A percentile compares a stretch with the other conserved stretches of the same genome.
Conservation (phyloP, 1,140 invertebrate species). For the Berghia stephanieae region DNA sequence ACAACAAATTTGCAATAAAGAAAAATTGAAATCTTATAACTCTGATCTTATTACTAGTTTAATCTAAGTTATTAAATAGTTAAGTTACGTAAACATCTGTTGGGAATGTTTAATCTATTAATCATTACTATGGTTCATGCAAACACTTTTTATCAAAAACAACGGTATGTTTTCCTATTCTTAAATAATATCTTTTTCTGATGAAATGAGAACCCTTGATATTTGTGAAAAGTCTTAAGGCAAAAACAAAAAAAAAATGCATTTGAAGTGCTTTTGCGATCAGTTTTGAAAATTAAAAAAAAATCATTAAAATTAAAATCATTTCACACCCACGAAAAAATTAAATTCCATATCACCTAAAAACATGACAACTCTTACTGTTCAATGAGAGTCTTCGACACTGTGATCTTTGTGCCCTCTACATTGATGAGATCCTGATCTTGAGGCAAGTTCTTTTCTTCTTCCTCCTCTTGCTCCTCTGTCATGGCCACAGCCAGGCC, state of each 20-base stretch:
- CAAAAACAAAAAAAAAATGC: background rate
- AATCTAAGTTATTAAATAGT: background rate
- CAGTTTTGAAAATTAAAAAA: slow-evolving; percentile 64
- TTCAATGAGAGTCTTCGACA: slow-evolving; percentile 55
- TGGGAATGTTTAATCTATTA: too few species aligned
- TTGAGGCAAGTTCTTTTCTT: slow-evolving; percentile 52
- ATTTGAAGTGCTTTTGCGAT: slow-evolving; percentile 75
- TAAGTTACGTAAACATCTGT: background rate
- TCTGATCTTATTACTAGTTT: too few species aligned
- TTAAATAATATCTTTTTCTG: background rate
- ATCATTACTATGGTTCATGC: too few species aligned
- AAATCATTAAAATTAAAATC: background rate
- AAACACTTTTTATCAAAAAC: too few species aligned
- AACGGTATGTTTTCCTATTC: too few species aligned
- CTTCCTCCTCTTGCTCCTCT: slow-evolving; percentile 58
- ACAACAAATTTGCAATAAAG: slow-evolving; percentile 16
- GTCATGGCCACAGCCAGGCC: slow-evolving; percentile 62
- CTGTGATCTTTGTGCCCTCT: slow-evolving; percentile 58
- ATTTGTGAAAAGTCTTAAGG: background rate
- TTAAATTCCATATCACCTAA: background rate
- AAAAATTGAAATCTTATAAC: too few species aligned
- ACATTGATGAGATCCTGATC: slow-evolving; percentile 62
- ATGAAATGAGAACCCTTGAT: background rate
- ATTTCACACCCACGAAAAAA: background rate
- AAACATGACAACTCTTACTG: slow-evolving; percentile 26